Evolutionary conservation across 1,140 invertebrate species (phyloP).

Genomic region (Asobara japonica): DNA sequence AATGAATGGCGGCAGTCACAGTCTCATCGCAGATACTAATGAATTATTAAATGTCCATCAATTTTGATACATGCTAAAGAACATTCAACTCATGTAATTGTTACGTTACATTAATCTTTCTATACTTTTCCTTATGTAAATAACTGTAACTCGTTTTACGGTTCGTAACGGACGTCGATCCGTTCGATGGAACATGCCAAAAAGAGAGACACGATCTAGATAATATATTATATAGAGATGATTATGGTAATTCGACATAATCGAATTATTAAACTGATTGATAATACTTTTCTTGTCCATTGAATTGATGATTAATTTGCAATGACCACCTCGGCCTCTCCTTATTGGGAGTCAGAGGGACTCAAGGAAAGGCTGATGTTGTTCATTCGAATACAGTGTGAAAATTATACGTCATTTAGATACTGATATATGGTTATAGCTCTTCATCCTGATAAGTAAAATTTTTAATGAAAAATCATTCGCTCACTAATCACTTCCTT

Average conservation of each 20-base stretch:
- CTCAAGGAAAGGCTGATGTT: constrained; percentile 63
- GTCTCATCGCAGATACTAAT: constrained; percentile 61
- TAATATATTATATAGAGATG: constrained; percentile 36
- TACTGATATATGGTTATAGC: not conserved
- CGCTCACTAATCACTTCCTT: not conserved
- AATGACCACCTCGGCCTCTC: constrained; percentile 64
- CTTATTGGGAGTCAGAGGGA: constrained; percentile 45
- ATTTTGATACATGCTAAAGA: not conserved
- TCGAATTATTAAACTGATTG: constrained; percentile 4
- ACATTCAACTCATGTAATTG: not conserved
- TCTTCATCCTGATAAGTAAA: not conserved
- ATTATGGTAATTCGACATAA: constrained; percentile 14
- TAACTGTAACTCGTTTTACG: constrained; percentile 31
- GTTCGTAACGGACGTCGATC: constrained; percentile 10
- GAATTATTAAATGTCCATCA: not conserved
- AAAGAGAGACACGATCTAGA: constrained; percentile 54
- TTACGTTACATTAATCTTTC: not conserved
- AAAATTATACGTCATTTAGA: not conserved
- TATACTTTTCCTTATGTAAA: constrained; percentile 27
- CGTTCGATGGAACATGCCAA: constrained; percentile 61
- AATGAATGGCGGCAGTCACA: constrained; percentile 61
- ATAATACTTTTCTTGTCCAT: constrained; percentile 12
- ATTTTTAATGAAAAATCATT: constrained; percentile 4
- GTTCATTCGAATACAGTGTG: constrained; percentile 48
- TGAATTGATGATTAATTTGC: constrained; percentile 29